Percentiles rank a stretch among this genome's conserved stretches.
Evolutionary conservation across 2,113 vertebrate species (phyloP).

Genomic region (Mobula hypostoma): DNA sequence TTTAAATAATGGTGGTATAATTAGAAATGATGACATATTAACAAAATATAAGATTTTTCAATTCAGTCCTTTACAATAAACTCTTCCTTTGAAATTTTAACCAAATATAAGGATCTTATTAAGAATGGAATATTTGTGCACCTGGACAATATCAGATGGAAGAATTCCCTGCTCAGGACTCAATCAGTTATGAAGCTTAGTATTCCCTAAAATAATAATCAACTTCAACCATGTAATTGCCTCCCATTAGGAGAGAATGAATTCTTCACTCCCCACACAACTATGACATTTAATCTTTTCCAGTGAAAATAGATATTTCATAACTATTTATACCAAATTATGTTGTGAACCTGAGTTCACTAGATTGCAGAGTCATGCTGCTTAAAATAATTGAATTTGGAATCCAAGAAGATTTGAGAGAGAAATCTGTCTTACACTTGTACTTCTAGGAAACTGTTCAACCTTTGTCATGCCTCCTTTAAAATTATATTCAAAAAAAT

Average conservation of each 20-base stretch:
- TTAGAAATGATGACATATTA: neutral
- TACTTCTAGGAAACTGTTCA: no score
- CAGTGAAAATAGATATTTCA: neutral
- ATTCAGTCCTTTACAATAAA: neutral
- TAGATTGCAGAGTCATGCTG: neutral
- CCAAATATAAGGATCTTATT: neutral
- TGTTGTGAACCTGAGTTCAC: neutral
- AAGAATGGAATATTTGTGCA: neutral
- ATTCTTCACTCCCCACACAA: neutral
- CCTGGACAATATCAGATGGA: neutral
- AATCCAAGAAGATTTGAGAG: neutral
- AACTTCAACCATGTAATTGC: neutral
- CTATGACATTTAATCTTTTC: neutral
- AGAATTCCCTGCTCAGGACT: neutral
- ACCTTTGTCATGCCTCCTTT: no score
- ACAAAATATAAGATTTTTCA: slow-evolving; percentile 14
- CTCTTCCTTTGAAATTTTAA: neutral
- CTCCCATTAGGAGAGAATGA: neutral
- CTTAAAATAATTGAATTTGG: neutral
- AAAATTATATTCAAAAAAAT: no score
- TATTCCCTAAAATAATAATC: neutral
- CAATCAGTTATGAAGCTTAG: neutral
- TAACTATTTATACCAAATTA: neutral
- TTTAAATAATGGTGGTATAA: neutral
- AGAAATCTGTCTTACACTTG: neutral